Base-by-base conservation (phyloP, 2,888 invertebrate genomes). In the Petrophora chlorosata region DNA sequence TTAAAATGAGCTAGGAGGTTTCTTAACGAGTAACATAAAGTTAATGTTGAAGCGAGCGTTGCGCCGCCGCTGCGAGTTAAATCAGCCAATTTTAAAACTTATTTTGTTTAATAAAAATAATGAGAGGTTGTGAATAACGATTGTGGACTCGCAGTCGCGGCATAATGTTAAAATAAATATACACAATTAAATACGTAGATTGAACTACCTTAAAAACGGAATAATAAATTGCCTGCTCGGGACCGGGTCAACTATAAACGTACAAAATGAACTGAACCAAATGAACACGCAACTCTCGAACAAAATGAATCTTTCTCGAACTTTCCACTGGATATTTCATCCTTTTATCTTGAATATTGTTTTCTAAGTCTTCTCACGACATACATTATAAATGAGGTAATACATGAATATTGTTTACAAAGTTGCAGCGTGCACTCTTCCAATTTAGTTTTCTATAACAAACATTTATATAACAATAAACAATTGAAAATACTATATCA, bases 1-100 rank as follows among this genome's bases (percentile, higher is more conserved):
- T 68, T 65, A 73, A 71, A 87, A 88, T 88, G 88, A 89, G 88
- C 78, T 89, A 90, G 87, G 77, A 72, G 79, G 79, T 82, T 86
- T 86, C 82, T 84, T 86, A 84, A 85, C 68, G 60, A 70, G 67
- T 83, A 79, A 80, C 74, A 68, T 76, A 80, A 25, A 80, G 59
- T 73, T 79, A 84, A 84, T 66, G 71, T 76, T 12, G 73, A 67
- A 61, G 56, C 4, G 57, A 49, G 44, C 71, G 66, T 74, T 72
- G 82, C 70, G 73, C 74, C 79, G 83, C 70, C 58, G 56, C 68
- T 71, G 73, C 71, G 75, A 74, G 77, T 64, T 63, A 62, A 43
- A 72, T 79, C 86, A 89, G 85, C 84, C 88, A 86, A 80, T 86
- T 84, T 85, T 80, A 81, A 78, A 83, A 70, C 78, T 79, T 78